Evolutionary conservation across 2,888 invertebrate species (phyloP).

Genomic region (Kuschelorhynchus macadamiae): DNA sequence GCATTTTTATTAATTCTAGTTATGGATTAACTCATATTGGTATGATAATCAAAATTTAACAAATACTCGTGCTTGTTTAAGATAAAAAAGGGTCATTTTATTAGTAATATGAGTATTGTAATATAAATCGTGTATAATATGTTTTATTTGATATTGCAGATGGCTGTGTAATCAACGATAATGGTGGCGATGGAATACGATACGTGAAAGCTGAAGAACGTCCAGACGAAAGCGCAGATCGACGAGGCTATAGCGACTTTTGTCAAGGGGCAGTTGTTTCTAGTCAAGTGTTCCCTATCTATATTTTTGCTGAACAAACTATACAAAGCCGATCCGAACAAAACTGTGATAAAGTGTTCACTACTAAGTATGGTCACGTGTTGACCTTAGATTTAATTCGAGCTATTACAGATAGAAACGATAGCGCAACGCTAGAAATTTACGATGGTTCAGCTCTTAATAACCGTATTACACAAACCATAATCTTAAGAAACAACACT

Average conservation of each 20-base stretch:
- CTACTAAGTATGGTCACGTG: constrained; percentile 82
- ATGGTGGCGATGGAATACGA: constrained; percentile 92
- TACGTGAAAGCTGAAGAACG: constrained; percentile 87
- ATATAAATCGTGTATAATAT: too few species aligned
- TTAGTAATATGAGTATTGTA: too few species aligned
- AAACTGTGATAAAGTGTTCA: constrained; percentile 85
- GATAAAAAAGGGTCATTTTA: too few species aligned
- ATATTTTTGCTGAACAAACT: constrained; percentile 85
- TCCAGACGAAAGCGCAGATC: constrained; percentile 81
- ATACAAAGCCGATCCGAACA: constrained; percentile 79
- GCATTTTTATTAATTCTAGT: constrained; percentile 90
- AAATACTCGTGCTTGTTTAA: too few species aligned
- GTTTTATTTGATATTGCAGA: too few species aligned
- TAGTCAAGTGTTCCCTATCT: constrained; percentile 90
- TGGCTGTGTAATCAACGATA: constrained; percentile 84
- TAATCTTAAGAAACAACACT: constrained; percentile 86
- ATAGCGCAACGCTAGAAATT: constrained; percentile 81
- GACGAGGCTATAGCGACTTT: constrained; percentile 85
- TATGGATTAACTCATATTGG: constrained; percentile 82
- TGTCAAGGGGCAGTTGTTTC: constrained; percentile 84
- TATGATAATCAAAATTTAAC: too few species aligned
- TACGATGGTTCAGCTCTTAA: constrained; percentile 83
- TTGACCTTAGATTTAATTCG: constrained; percentile 89
- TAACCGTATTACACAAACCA: constrained; percentile 79
- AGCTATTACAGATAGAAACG: constrained; percentile 82